phyloP scores from a whole-genome alignment of 2,888 invertebrate species.

The Caenorhabditis doughertyi region DNA sequence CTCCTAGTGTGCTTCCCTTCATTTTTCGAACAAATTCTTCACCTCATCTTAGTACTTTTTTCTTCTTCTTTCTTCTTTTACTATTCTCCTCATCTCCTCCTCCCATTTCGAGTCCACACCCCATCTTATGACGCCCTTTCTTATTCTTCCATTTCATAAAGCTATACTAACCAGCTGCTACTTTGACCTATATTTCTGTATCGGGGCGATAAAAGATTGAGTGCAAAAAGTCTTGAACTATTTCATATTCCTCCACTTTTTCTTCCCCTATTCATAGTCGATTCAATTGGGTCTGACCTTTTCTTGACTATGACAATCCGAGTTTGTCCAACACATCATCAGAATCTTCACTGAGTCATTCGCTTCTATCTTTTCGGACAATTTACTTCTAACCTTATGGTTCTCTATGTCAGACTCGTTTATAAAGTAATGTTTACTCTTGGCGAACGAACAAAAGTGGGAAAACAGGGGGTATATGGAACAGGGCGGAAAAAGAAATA shows the following conservation, averaged over 20 bases:
- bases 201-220: slow-evolving; percentile 39
- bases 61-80: not conserved
- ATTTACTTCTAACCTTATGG: slow-evolving; percentile 44
- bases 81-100: not conserved
- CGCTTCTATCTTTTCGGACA: slow-evolving; percentile 38
- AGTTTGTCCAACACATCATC: slow-evolving; percentile 53
- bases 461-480: slow-evolving; percentile 9
- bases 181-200: slow-evolving; percentile 38
- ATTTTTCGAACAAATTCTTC: slow-evolving; percentile 42
- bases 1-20: not conserved
- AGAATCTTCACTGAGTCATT: slow-evolving; percentile 31
- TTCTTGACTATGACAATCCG: slow-evolving; percentile 38
- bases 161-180: slow-evolving; percentile 40
- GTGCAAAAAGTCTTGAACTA: slow-evolving; percentile 32
- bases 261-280: slow-evolving; percentile 35
- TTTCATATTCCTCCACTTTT: slow-evolving; percentile 1
- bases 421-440: slow-evolving; percentile 63
- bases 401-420: slow-evolving; percentile 62
- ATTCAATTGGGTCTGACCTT: slow-evolving; percentile 55
- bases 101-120: slow-evolving; percentile 43
- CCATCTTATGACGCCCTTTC: slow-evolving; percentile 44
- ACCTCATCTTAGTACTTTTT: slow-evolving; percentile 37
- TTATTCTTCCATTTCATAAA: slow-evolving; percentile 33
- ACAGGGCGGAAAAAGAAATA: slow-evolving; percentile 19
- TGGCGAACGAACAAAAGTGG: slow-evolving; percentile 52